Evolutionary conservation across 2,888 invertebrate species (phyloP), one percentile per base, ranked within the genome.

Genomic region (Geotrupes spiniger): DNA sequence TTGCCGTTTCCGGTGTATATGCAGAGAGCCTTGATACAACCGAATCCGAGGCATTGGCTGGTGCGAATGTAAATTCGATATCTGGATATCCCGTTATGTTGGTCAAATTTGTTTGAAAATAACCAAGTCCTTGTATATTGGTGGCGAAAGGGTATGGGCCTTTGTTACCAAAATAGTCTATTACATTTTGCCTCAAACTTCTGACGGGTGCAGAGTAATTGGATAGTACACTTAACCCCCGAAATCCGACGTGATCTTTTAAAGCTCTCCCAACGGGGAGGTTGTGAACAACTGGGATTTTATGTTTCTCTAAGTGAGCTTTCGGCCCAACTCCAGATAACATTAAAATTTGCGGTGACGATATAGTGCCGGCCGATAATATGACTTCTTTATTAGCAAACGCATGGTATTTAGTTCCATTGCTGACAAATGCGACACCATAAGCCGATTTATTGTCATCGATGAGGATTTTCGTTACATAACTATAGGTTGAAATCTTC

Each of bases 321-420:
- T 65, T 69, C 0, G 87, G 87, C 0, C 87, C 87, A 17, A 91
- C 75, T 8, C 92, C 92, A 0, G 91, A 91, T n/a, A 92, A 69
- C 87, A 91, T 85, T 36, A 93, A 70, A 6, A 92, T 68, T 66
- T 92, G 91, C 0, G 92, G 89, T 0, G 90, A 87, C 52, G 85
- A 87, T 17, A 92, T 82, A 0, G 86, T 74, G 3, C 92, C 92
- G 0, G 89, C 89, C 6, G 85, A 81, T 11, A 92, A 69, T 40
- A 92, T 79, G 1, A 92, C 79, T 72, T 89, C 91, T 54, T 83
- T 86, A 4, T 75, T 76, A 2, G 87, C 89, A 3, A 70, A 64
- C 8, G 76, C 75, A 11, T 69, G 57, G 50, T 72, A 81, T 53
- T 74, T 75, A 61, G 64, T 72, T 12, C 77, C 78, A 51, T 79